Conservation (phyloP, 2,113 vertebrate genomes). For the Myrmophylax atrothorax region DNA sequence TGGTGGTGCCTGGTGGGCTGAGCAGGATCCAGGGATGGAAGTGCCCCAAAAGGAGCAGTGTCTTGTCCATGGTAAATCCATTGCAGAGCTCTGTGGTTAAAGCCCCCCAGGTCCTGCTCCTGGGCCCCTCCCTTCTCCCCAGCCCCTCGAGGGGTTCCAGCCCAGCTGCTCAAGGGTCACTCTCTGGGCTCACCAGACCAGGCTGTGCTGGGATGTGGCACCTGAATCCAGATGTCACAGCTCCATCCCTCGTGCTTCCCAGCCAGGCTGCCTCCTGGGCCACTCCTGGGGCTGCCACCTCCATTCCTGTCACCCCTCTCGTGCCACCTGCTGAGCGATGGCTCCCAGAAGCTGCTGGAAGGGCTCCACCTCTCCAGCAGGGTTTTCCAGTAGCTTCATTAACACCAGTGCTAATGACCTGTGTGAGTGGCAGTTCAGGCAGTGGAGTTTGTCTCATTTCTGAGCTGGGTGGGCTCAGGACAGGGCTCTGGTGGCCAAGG, state of each 20-base stretch:
- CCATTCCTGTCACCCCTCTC: too few relatives aligned
- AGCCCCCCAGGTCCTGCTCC: background rate
- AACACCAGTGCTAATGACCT: background rate
- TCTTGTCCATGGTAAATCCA: background rate
- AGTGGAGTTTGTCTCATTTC: background rate
- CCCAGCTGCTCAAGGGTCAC: background rate
- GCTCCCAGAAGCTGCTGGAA: background rate
- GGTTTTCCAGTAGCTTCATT: background rate
- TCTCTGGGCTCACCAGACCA: background rate
- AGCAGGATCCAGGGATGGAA: background rate
- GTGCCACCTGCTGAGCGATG: background rate
- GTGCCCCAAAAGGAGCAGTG: background rate
- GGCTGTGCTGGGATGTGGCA: rapidly evolving
- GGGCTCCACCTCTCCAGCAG: background rate
- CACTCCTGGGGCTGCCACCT: background rate
- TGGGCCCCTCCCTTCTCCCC: background rate
- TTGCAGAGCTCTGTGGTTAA: background rate
- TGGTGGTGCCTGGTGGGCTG: background rate
- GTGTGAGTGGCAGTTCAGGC: background rate
- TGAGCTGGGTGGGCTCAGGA: background rate
- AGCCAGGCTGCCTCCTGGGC: rapidly evolving
- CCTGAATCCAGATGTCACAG: background rate
- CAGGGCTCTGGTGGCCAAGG: background rate
- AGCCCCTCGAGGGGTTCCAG: background rate
- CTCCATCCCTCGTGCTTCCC: background rate